These are phyloP conservation scores for Varecia variegata DNA, from an alignment of 2,797 vertebrate genomes.

Conservation along the genomic window DNA sequence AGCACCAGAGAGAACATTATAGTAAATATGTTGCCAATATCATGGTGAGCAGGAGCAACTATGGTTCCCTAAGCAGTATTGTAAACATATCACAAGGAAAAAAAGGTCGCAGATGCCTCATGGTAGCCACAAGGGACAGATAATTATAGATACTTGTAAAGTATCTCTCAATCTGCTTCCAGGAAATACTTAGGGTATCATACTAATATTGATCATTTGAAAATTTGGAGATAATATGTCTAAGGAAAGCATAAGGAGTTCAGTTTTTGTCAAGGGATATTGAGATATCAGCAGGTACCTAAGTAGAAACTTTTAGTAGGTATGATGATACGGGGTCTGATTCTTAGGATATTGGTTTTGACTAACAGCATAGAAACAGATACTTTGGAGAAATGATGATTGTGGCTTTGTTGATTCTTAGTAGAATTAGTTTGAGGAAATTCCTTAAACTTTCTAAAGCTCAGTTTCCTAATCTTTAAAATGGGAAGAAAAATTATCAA, in stretches of 20 bases:
- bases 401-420: neutral
- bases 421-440: neutral
- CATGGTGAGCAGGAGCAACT: fast-evolving
- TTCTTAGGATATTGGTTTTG: neutral
- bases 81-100: neutral
- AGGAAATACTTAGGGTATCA: neutral
- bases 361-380: neutral
- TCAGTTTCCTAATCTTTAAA: neutral
- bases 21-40: neutral
- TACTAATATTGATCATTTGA: neutral
- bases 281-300: neutral
- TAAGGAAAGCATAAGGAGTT: neutral
- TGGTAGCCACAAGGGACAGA: too few species aligned
- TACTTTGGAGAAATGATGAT: neutral
- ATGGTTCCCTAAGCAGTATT: neutral
- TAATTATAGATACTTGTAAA: neutral
- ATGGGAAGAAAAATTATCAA: neutral
- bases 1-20: neutral
- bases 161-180: neutral
- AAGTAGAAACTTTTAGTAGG: neutral
- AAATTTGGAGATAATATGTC: neutral
- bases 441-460: neutral
- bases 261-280: neutral
- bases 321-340: neutral
- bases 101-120: neutral